phyloP scores from a whole-genome alignment of 2,888 invertebrate genomes.

The Drosophila birchii region DNA sequence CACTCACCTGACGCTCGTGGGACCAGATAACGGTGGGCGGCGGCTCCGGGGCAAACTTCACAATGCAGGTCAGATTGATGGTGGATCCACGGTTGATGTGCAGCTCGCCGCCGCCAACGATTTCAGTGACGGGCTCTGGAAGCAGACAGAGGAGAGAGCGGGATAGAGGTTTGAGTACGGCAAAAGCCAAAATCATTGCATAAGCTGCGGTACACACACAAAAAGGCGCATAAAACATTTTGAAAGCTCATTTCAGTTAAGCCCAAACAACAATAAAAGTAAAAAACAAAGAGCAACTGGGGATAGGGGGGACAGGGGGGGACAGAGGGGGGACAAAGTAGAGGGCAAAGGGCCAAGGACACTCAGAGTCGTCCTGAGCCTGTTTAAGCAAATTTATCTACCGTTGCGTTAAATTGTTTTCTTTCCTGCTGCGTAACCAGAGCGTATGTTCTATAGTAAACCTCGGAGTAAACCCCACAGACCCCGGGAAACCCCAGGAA shows the following conservation, averaged over 20 bases:
- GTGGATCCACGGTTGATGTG: constrained; percentile 95
- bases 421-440: constrained; percentile 52
- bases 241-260: constrained; percentile 53
- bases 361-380: constrained; percentile 31
- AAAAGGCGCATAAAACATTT: constrained; percentile 55
- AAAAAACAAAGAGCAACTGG: constrained; percentile 18
- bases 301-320: not conserved
- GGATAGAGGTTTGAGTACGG: not conserved
- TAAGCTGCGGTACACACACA: constrained; percentile 35
- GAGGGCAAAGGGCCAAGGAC: constrained; percentile 39
- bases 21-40: constrained; percentile 94
- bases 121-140: constrained; percentile 92
- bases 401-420: constrained; percentile 62
- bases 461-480: constrained; percentile 4
- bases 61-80: constrained; percentile 94
- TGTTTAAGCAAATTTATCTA: constrained; percentile 60
- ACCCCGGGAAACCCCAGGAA: constrained; percentile 1
- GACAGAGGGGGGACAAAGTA: not conserved
- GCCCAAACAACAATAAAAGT: constrained; percentile 45
- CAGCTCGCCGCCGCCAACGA: constrained; percentile 92
- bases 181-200: constrained; percentile 32
- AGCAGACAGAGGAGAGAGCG: not conserved
- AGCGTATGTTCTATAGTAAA: constrained; percentile 36
- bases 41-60: constrained; percentile 93
- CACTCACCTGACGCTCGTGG: constrained; percentile 88